Percentiles rank a stretch among this genome's conserved stretches.
Conservation (phyloP, 2,113 vertebrate genomes). For the Centropristis striata region DNA sequence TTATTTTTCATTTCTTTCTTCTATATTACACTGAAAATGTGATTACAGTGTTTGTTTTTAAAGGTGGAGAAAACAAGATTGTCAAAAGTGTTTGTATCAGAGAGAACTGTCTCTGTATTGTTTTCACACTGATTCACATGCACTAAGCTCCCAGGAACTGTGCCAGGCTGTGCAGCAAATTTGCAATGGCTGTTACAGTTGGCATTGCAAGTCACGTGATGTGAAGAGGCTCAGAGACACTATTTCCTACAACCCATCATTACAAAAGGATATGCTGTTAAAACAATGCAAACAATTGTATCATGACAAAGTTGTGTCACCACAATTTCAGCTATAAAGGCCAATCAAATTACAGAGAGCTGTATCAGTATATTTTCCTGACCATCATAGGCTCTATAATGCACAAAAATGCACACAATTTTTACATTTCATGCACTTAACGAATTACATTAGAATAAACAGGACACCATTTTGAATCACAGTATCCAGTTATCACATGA, state of each 20-base stretch:
- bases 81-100: neutral
- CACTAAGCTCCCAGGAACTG: neutral
- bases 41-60: neutral
- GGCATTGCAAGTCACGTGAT: neutral
- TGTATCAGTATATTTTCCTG: neutral
- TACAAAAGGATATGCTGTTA: neutral
- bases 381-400: neutral
- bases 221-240: neutral
- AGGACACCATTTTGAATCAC: neutral
- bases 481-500: neutral
- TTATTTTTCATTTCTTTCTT: slow-evolving; percentile 5
- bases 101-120: neutral
- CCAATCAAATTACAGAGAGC: neutral
- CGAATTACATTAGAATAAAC: neutral
- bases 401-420: neutral
- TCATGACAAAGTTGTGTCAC: neutral
- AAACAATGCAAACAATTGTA: neutral
- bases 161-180: neutral
- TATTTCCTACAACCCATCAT: neutral
- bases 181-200: neutral
- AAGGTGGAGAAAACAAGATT: neutral
- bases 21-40: neutral
- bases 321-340: neutral
- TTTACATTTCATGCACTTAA: neutral
- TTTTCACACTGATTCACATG: neutral